phyloP scores from a whole-genome alignment of 2,888 invertebrate species.

The Callinectes sapidus region DNA sequence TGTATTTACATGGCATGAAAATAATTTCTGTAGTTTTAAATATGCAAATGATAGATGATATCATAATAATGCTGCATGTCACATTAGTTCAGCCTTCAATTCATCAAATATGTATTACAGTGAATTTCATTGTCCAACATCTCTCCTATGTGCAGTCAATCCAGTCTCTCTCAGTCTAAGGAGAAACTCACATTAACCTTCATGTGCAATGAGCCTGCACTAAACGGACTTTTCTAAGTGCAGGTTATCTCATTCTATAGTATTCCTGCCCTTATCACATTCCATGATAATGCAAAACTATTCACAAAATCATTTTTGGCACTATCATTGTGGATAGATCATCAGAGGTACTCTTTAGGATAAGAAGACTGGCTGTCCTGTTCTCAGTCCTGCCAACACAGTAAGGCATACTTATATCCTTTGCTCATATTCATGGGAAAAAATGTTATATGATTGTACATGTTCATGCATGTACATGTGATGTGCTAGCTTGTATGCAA shows the following conservation, averaged over 20 bases:
- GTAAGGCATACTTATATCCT: background rate
- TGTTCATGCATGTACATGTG: background rate
- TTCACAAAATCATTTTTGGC: background rate
- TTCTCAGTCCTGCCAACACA: background rate
- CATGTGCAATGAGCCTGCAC: background rate
- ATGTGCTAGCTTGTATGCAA: background rate
- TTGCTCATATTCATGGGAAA: background rate
- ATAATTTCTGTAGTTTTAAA: constrained; percentile 2
- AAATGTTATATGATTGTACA: background rate
- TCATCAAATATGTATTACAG: background rate
- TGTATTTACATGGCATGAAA: background rate
- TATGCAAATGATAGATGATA: background rate
- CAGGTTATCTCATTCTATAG: background rate
- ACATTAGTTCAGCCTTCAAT: background rate
- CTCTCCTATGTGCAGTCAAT: background rate
- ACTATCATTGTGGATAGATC: background rate
- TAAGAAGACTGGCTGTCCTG: background rate
- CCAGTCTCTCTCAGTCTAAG: background rate
- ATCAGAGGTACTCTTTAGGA: background rate
- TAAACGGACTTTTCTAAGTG: background rate
- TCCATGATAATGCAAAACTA: background rate
- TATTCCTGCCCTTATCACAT: background rate
- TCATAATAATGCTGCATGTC: background rate
- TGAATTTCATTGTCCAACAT: background rate
- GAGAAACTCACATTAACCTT: background rate